These are phyloP conservation scores for Cirrhinus molitorella DNA, from an alignment of 2,797 vertebrate species.

Conservation along the genomic window DNA sequence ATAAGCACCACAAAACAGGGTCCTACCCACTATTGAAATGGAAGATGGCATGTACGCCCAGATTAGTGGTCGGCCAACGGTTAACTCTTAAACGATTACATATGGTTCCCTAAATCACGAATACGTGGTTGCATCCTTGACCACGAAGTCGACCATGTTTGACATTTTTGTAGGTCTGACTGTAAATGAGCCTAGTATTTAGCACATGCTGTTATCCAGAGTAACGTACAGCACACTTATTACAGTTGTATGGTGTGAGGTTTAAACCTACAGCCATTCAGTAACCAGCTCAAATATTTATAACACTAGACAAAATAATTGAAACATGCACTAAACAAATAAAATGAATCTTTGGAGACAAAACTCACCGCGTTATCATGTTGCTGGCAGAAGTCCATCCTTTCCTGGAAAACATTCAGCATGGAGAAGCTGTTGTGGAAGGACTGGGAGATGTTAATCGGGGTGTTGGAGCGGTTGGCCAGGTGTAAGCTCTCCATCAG, in stretches of 20 bases:
- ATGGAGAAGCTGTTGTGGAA: conserved; percentile 79
- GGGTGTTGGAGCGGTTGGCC: conserved; percentile 57
- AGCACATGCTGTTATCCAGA: neutral
- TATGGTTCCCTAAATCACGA: neutral
- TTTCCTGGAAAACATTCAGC: conserved; percentile 82
- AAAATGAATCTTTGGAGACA: neutral
- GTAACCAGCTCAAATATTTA: neutral
- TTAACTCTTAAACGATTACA: neutral
- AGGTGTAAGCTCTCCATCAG: conserved; percentile 71
- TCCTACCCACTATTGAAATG: neutral
- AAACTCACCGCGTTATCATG: conserved; percentile 84
- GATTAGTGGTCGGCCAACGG: neutral
- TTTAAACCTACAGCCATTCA: neutral
- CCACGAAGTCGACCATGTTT: neutral
- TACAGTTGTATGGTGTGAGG: neutral
- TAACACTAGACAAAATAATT: neutral
- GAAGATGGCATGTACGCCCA: neutral
- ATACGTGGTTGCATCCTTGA: neutral
- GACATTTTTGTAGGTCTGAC: neutral
- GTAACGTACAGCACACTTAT: no score
- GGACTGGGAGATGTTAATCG: conserved; percentile 65
- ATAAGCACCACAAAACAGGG: neutral
- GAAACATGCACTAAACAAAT: neutral
- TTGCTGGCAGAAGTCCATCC: conserved; percentile 85
- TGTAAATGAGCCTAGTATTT: neutral